Conservation (phyloP, 2,113 vertebrate genomes). For the Hippocampus mohnikei region DNA sequence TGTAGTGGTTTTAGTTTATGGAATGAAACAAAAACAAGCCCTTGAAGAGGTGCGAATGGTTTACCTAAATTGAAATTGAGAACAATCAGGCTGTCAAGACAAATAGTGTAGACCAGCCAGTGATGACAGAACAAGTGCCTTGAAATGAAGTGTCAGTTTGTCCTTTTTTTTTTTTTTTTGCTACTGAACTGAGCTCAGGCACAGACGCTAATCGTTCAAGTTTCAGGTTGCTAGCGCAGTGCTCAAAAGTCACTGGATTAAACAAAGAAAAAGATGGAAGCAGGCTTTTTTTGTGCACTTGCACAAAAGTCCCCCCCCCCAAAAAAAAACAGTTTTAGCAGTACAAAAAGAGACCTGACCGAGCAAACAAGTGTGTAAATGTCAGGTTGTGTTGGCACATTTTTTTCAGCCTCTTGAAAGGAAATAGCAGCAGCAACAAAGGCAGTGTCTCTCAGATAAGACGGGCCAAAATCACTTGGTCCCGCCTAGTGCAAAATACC, state of each 20-base stretch:
- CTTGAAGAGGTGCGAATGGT: conserved; percentile 5
- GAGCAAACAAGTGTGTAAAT: conserved; percentile 4
- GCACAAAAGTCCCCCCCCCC: neutral
- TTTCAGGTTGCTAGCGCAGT: conserved; percentile 29
- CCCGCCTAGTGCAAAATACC: conserved; percentile 47
- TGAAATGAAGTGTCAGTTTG: conserved; percentile 4
- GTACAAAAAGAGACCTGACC: conserved; percentile 32
- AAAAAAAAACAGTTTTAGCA: neutral
- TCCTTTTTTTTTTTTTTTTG: neutral
- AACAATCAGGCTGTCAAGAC: conserved; percentile 14
- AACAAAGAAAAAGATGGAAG: neutral
- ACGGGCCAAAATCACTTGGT: conserved; percentile 37
- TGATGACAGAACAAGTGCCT: conserved; percentile 15
- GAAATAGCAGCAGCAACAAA: conserved; percentile 19
- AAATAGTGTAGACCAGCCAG: neutral
- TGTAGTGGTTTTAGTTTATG: conserved; percentile 51
- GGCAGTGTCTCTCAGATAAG: conserved; percentile 12
- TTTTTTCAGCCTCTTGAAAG: neutral
- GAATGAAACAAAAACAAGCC: conserved; percentile 1
- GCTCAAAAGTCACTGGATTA: conserved; percentile 14
- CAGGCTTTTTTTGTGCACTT: conserved; percentile 39
- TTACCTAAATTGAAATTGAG: conserved; percentile 5
- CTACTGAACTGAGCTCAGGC: conserved; percentile 28
- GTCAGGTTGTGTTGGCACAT: neutral
- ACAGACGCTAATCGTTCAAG: conserved; percentile 21